Evolutionary conservation across 2,113 vertebrate genomes (phyloP), one percentile per base, ranked within the genome.

Genomic region (Zingel zingel): DNA sequence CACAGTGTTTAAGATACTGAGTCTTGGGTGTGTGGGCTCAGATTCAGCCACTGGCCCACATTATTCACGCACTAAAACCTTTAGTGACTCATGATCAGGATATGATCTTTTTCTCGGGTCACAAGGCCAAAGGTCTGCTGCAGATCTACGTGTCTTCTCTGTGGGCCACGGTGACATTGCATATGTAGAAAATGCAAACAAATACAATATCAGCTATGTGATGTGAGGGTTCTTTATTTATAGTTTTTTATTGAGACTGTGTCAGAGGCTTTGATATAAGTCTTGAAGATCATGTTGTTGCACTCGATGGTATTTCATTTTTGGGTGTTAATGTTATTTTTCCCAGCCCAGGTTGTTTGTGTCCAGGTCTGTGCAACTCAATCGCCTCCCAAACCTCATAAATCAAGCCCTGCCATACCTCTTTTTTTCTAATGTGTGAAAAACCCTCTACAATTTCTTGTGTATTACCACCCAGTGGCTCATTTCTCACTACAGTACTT

Each of bases 121-220:
- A 79, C 61, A 18, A 72, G 84, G 79, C 58, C 74, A 91, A 50
- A 86, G 39, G 63, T 84, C 82, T 84, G 5, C 21, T 67, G 56
- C 61, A 58, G 50, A 72, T 47, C 30, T 36, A 9, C 27, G 68
- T n/a, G 25, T 68, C 0, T 53, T 51, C 76, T 51, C 21, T 59
- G 4, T 1, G 6, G 23, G 36, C 6, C 10, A 33, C 15, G 25
- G 39, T 57, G 33, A 54, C 47, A 25, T 51, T 62, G n/a, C 51
- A 79, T 33, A 72, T 72, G 25, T 8, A 48, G 14, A 11, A 1
- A 4, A 66, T 33, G 43, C 30, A 78, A 39, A 63, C 13, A 27
- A 30, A 56, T 19, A 16, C 43, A 51, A 15, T 19, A 43, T 45
- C 18, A 71, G 58, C 43, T 47, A 33, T 33, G 8, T 0, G 19